These are phyloP conservation scores for Rhodophaea formosa DNA, from an alignment of 2,888 invertebrate genomes.

Conservation along the genomic window DNA sequence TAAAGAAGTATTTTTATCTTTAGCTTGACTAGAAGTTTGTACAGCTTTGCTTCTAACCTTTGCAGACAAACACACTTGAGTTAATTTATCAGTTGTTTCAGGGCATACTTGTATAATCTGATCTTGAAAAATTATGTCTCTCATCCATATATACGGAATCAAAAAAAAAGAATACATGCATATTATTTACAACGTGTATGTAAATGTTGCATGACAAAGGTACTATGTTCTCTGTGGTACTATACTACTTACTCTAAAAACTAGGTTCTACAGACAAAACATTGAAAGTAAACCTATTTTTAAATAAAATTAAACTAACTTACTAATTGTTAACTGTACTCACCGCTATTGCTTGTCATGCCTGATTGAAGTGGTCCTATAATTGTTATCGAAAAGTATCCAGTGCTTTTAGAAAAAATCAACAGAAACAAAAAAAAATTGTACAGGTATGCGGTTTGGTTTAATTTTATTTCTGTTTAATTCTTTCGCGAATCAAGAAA, in stretches of 20 bases:
- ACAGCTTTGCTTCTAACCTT: no score
- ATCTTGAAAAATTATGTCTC: background rate
- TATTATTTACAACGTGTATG: constrained; percentile 3
- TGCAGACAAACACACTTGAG: no score
- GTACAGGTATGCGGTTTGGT: no score
- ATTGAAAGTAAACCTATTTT: constrained; percentile 2
- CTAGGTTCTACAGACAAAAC: constrained; percentile 1
- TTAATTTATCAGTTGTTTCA: no score
- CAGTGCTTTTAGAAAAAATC: no score
- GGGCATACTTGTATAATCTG: no score
- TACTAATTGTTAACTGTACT: constrained; percentile 4
- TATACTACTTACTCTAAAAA: background rate
- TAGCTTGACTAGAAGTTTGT: no score
- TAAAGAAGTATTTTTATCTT: no score
- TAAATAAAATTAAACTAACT: constrained; percentile 1
- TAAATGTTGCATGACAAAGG: constrained; percentile 4
- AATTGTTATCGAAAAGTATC: no score
- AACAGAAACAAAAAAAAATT: no score
- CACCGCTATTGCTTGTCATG: background rate
- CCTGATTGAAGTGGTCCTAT: constrained; percentile 10
- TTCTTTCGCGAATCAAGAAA: no score
- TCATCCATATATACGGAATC: background rate
- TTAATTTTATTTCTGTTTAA: no score
- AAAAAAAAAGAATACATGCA: background rate
- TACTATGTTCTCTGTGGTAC: background rate